These are phyloP conservation scores for Drosophila nebulosa DNA, from an alignment of 1,140 invertebrate species.

Conservation along the genomic window DNA sequence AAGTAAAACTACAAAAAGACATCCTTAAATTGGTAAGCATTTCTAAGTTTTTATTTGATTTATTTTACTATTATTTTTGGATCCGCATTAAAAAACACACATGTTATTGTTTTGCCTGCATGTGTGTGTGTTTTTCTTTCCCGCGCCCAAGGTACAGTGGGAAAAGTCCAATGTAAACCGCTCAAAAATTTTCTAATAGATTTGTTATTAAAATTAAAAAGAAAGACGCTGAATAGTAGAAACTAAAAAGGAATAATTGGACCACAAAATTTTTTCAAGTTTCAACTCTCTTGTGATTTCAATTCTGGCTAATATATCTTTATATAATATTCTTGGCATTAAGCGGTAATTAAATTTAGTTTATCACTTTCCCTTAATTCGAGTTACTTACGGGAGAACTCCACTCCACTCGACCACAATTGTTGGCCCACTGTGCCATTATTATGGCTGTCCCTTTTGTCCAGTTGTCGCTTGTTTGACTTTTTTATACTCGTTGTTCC, in stretches of 20 bases:
- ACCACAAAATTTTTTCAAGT: too few relatives aligned
- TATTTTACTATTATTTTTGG: constrained; percentile 26
- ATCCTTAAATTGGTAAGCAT: constrained; percentile 55
- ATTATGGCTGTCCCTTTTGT: constrained; percentile 35
- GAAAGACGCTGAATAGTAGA: too few relatives aligned
- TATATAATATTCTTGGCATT: too few relatives aligned
- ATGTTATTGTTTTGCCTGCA: not conserved
- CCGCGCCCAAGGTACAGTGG: constrained; percentile 39
- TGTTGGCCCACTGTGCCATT: constrained; percentile 41
- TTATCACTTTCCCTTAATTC: too few relatives aligned
- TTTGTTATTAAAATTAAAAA: too few relatives aligned
- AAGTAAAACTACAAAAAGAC: constrained; percentile 19
- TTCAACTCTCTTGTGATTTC: too few relatives aligned
- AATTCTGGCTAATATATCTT: too few relatives aligned
- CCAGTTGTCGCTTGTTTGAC: constrained; percentile 30
- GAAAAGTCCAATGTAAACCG: not conserved
- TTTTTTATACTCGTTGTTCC: constrained; percentile 49
- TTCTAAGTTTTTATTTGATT: constrained; percentile 24
- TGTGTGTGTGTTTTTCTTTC: constrained; percentile 25
- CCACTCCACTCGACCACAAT: not conserved
- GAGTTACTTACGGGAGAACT: too few relatives aligned
- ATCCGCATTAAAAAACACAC: constrained; percentile 42
- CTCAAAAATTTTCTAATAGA: too few relatives aligned
- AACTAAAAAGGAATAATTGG: too few relatives aligned
- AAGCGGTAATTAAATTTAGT: too few relatives aligned